Base-by-base conservation (phyloP, 2,113 vertebrate genomes). In the Lutjanus erythropterus region DNA sequence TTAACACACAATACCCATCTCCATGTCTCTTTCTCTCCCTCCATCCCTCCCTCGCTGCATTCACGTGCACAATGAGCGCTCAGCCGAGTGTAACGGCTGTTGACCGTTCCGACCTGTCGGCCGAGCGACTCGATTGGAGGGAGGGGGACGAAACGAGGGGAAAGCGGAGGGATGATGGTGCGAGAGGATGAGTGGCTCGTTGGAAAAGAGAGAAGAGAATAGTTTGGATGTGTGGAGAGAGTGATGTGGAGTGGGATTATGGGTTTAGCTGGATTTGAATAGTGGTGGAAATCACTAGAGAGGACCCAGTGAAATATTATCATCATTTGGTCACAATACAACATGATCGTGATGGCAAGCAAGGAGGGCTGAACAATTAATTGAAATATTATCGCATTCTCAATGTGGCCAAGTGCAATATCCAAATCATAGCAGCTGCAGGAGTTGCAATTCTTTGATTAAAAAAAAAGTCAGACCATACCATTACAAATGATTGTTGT, bases 91-190 rank as follows among this genome's bases (percentile, higher is more conserved):
- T 94, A 95, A 97, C 96, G 90, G 80, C 91, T 96, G 94, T 95
- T 96, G 96, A 97, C 96, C 94, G 95, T 97, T 97, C 95, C 95
- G 33, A 93, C 88, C 91, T 92, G 89, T 85, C 87, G 86, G 72
- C 42, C 92, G 21, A 92, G 92, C 75, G 92, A 80, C 39, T 86
- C 87, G 87, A 74, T 88, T 69, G 93, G 94, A 94, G 93, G 89
- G 69, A 84, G 62, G 64, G 69, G 53, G 71, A 4, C 8, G 4
- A 66, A 55, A 75, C 2, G 23, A 68, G 82, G 82, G 56, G 55
- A 31, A 76, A n/a, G n/a, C n/a, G 21, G 70, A 41, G 86, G 73
- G 62, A 56, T 33, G 83, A 52, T 50, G 72, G 67, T 69, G 77
- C 4, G 69, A 81, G 76, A 68, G 84, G 70, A 85, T 66, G 81